Evolutionary conservation across 2,113 vertebrate genomes (phyloP).

Genomic region (Menidia beryllina): DNA sequence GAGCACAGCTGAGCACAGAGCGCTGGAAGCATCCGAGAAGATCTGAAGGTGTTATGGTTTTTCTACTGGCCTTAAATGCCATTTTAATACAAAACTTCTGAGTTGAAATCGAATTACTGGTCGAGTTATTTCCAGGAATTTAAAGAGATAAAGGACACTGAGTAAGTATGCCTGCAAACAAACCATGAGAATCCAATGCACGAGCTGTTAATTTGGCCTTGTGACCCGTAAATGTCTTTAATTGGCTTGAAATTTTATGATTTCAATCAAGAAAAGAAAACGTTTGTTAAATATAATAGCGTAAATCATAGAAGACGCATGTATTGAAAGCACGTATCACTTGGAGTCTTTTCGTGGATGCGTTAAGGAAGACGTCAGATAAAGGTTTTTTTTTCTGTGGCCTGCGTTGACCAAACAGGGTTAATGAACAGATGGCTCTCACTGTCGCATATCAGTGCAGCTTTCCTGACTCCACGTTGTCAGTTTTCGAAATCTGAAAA

Average conservation of each 20-base stretch:
- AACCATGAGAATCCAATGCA: background rate
- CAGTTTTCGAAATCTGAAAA: too few relatives aligned
- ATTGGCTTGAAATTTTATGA: background rate
- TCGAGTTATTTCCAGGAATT: background rate
- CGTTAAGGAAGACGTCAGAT: too few relatives aligned
- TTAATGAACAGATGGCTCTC: too few relatives aligned
- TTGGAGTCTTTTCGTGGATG: too few relatives aligned
- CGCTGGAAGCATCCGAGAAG: background rate
- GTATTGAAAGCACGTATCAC: too few relatives aligned
- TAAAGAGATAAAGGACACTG: background rate
- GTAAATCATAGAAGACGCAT: too few relatives aligned
- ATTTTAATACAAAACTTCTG: slow-evolving; percentile 13
- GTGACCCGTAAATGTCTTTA: background rate
- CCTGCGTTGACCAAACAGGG: too few relatives aligned
- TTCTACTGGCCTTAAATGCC: slow-evolving; percentile 3
- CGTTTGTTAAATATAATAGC: too few relatives aligned
- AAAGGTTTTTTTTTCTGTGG: too few relatives aligned
- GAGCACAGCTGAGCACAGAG: slow-evolving; percentile 65
- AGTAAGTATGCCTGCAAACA: background rate
- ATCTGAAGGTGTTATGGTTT: slow-evolving; percentile 1
- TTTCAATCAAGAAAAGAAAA: background rate
- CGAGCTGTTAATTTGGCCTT: background rate
- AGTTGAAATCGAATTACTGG: background rate
- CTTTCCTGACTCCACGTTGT: too few relatives aligned
- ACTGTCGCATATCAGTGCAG: too few relatives aligned